Base-by-base conservation (phyloP, 2,888 invertebrate genomes). In the Hydraecia micacea region DNA sequence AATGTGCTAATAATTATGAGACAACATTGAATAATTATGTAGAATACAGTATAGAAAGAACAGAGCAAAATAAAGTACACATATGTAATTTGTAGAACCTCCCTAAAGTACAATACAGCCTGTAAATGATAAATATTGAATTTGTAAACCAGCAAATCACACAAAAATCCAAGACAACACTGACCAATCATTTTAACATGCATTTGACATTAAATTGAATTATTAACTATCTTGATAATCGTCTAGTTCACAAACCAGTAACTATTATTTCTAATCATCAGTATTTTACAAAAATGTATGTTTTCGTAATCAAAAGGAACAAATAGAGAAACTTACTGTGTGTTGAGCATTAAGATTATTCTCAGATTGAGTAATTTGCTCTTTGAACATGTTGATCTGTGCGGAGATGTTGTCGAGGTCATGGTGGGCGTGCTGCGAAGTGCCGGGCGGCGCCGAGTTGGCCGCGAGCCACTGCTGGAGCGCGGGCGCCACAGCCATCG, bases 301-400 rank as follows among this genome's bases (percentile, higher is more conserved):
- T 58, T 77, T 25, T 28, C 18, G 25, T 49, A 65, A 77, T 68
- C 21, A 69, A 76, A 55, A 71, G 15, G 8, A 36, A 36, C 15
- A 74, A 75, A 28, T 32, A 42, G 49, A 42, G 39, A 76, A 75
- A 91, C 97, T 96, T 91, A 99, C 99, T 93, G 99, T 98, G 95
- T 99, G 99, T 93, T 99, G 99, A 75, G 99, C 99, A 90, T 98
- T 98, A 86, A 99, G 97, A 97, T 99, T 99, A 92, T 98, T 98
- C 95, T 99, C 99, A 91, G 99, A 99, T 95, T 99, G 99, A 89
- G 98, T 98, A 85, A 99, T 99, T 97, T 99, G 99, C 92, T 99
- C 99, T 93, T 98, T 98, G 86, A 99, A 97, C 86, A 98, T 97
- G 92, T 97, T 98, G 94, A 99, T 98, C 95, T 99, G 99, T 87